phyloP scores from a whole-genome alignment of 2,113 vertebrate genomes.

The Chaetodon auriga region DNA sequence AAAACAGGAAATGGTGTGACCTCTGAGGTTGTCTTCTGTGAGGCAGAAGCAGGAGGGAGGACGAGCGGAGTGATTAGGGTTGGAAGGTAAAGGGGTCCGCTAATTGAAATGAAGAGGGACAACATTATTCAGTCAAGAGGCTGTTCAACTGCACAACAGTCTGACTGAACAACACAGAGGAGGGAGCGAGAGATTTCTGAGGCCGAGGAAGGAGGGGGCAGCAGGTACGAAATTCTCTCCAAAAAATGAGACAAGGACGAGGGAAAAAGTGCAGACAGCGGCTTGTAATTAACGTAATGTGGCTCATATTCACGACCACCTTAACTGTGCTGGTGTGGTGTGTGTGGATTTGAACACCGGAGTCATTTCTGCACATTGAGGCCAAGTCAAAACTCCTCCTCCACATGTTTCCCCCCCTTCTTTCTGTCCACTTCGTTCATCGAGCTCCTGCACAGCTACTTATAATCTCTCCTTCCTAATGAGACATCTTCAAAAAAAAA shows the following conservation, averaged over 20 bases:
- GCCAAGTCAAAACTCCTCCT: constrained; percentile 27
- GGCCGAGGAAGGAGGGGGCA: neutral
- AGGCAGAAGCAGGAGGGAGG: constrained; percentile 29
- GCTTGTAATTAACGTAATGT: constrained; percentile 14
- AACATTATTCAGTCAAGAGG: constrained; percentile 92
- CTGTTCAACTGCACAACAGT: constrained; percentile 89
- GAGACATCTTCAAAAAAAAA: constrained; percentile 69
- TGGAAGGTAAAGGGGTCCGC: constrained; percentile 84
- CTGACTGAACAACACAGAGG: constrained; percentile 89
- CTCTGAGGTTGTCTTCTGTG: constrained; percentile 57
- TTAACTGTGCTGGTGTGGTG: neutral
- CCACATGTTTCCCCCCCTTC: constrained; percentile 17
- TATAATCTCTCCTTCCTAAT: constrained; percentile 60
- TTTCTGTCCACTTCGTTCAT: constrained; percentile 44
- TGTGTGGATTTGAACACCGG: neutral
- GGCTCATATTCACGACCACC: neutral
- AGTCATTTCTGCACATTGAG: neutral
- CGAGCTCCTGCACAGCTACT: constrained; percentile 49
- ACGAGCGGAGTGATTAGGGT: constrained; percentile 68
- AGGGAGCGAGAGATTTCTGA: constrained; percentile 57
- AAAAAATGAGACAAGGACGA: constrained; percentile 24
- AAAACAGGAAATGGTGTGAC: constrained; percentile 60
- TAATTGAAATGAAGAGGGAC: constrained; percentile 94
- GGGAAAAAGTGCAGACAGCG: neutral
- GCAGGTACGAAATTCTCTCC: neutral